Conservation (phyloP, 2,113 vertebrate species). For the Brachyistius frenatus region DNA sequence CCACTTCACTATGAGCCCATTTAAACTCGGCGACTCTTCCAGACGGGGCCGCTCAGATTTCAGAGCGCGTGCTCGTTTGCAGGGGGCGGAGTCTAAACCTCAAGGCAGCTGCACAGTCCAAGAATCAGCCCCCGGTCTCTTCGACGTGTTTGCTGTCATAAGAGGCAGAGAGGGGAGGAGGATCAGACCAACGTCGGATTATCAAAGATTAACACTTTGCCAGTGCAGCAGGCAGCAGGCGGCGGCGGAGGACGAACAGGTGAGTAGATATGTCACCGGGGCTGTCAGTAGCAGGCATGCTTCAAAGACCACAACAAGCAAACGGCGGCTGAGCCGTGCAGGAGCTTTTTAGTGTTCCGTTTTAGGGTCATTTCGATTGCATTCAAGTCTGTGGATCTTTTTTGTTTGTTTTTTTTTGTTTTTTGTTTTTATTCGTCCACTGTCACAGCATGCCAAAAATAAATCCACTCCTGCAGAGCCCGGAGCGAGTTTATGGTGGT, state of each 20-base stretch:
- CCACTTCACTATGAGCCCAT: not conserved
- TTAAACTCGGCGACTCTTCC: not conserved
- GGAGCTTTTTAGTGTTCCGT: too few relatives aligned
- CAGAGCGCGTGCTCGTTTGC: not conserved
- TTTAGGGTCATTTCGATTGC: not conserved
- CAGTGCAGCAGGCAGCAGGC: slow-evolving; percentile 5
- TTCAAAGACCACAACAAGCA: not conserved
- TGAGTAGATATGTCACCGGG: slow-evolving; percentile 4
- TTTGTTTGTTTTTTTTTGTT: too few relatives aligned
- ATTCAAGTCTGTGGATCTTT: too few relatives aligned
- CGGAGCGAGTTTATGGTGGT: not conserved
- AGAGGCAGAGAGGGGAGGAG: not conserved
- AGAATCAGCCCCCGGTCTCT: not conserved
- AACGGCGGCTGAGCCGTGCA: not conserved
- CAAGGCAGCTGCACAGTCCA: not conserved
- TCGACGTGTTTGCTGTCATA: not conserved
- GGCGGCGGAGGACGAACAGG: slow-evolving; percentile 11
- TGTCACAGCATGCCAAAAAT: not conserved
- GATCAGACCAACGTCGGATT: slow-evolving; percentile 4
- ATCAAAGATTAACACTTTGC: not conserved
- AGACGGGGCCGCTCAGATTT: slow-evolving; percentile 9
- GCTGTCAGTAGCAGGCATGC: not conserved
- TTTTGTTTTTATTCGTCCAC: too few relatives aligned
- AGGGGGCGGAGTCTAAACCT: slow-evolving; percentile 55
- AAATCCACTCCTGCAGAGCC: not conserved